These are phyloP conservation scores for Neolamprologus cancellatus DNA, from an alignment of 2,113 vertebrate species.

Conservation along the genomic window DNA sequence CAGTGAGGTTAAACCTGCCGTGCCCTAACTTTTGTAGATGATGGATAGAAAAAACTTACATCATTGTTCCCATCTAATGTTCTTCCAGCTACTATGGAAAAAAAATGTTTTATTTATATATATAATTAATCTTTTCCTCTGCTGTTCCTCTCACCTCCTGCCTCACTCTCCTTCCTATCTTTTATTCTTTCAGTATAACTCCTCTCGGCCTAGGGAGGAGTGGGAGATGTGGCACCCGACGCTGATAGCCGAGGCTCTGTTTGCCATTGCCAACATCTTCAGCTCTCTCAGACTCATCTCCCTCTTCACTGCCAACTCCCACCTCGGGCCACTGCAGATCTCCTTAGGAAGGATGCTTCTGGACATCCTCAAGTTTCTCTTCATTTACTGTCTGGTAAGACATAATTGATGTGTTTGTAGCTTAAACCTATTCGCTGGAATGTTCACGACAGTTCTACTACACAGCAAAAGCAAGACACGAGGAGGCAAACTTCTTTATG, in stretches of 20 bases:
- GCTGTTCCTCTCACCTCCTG: background rate
- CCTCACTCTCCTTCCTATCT: background rate
- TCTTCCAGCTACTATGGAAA: background rate
- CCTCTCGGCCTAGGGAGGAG: constrained; percentile 90
- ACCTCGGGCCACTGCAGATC: constrained; percentile 93
- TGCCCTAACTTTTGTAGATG: background rate
- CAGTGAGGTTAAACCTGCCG: background rate
- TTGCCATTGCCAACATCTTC: constrained; percentile 96
- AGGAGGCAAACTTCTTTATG: background rate
- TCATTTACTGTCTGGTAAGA: constrained; percentile 82
- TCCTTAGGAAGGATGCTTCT: constrained; percentile 93
- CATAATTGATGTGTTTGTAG: background rate
- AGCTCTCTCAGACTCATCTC: constrained; percentile 93
- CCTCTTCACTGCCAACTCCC: constrained; percentile 94
- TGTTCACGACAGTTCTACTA: background rate
- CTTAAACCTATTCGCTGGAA: background rate
- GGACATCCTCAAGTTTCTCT: constrained; percentile 97
- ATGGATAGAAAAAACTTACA: background rate
- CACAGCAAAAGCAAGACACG: background rate
- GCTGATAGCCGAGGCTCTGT: constrained; percentile 91
- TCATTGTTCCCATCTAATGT: background rate
- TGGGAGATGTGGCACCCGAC: constrained; percentile 99
- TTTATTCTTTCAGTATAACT: constrained; percentile 81
- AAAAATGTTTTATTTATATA: background rate
- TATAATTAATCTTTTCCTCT: background rate